Conservation (phyloP, 2,888 invertebrate species). For the Drosophila putrida region DNA sequence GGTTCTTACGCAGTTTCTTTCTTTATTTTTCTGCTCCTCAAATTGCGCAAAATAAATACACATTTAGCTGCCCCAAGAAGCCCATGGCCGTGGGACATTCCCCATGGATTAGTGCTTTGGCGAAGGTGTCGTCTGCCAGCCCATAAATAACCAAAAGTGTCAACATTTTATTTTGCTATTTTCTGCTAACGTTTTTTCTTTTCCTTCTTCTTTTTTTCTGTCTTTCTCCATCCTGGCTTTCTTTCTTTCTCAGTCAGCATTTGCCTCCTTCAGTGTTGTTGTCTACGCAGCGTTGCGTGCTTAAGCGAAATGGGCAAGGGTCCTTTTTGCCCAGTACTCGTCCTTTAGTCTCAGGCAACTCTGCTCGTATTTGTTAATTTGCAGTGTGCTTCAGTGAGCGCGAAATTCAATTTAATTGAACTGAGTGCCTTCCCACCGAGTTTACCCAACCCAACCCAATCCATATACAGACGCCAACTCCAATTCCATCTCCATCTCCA, state of each 20-base stretch:
- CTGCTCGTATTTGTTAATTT: slow-evolving; percentile 76
- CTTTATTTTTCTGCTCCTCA: slow-evolving; percentile 33
- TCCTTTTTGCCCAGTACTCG: slow-evolving; percentile 43
- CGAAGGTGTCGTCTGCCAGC: slow-evolving; percentile 79
- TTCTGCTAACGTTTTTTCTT: slow-evolving; percentile 50
- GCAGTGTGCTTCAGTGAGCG: slow-evolving; percentile 81
- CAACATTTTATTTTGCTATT: slow-evolving; percentile 83
- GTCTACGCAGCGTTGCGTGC: slow-evolving; percentile 77
- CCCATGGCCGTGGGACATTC: slow-evolving; percentile 57
- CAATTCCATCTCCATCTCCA: not conserved
- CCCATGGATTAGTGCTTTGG: slow-evolving; percentile 77
- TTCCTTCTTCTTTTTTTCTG: not conserved
- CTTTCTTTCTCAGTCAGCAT: slow-evolving; percentile 10
- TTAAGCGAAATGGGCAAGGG: slow-evolving; percentile 76
- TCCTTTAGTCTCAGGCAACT: slow-evolving; percentile 13
- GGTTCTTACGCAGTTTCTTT: slow-evolving; percentile 64
- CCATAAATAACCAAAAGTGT: slow-evolving; percentile 84
- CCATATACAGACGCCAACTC: slow-evolving; percentile 5
- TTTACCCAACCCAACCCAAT: slow-evolving; percentile 26
- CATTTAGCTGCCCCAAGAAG: slow-evolving; percentile 63
- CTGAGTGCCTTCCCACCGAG: slow-evolving; percentile 65
- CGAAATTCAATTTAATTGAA: slow-evolving; percentile 83
- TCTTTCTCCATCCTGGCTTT: slow-evolving; percentile 1
- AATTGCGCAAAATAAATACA: slow-evolving; percentile 79
- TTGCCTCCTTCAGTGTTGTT: slow-evolving; percentile 38